Base-by-base conservation (phyloP, 2,113 vertebrate species). In the Agapornis roseicollis region DNA sequence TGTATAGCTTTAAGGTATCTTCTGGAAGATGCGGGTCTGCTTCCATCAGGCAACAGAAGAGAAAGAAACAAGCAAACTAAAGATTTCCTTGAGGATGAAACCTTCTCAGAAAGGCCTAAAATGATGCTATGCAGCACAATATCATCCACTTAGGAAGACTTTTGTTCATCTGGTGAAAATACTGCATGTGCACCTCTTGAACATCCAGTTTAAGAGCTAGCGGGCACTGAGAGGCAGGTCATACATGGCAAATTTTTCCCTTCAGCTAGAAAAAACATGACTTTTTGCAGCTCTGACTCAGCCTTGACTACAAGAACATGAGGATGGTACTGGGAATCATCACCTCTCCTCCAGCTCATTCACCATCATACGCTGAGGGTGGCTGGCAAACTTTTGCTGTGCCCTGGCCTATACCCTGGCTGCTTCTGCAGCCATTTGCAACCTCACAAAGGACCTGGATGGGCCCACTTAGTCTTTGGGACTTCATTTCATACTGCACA, bases 321-420 rank as follows among this genome's bases (percentile, higher is more conserved):
- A 47, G 71, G 58, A 44, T 63, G 50, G 20, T 72, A 52, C 52
- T 0, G 5, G 22, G 22, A 35, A 61, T 55, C 1, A 0, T 23
- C 52, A 77, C 16, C 16, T 15, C 15, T 53, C 61, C 69, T 50
- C 41, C 74, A 80, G 58, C 52, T 61, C 0, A 0, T 58, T 77
- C 42, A 46, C 19, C 35, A 29, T 46, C 8, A 1, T 3, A 2
- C 0, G 1, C 3, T 1, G 8, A 7, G 9, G 3, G 4, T 23
- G 13, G 10, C 37, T 69, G 52, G 5, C 56, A 92, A 61, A 55
- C 19, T 24, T 72, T n/a, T 56, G 10, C n/a, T 63, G 2, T 44
- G 14, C 56, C 24, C 44, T 82, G 49, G 35, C 39, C 18, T 55
- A 17, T n/a, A 41, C 13, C 3, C n/a, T 85, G 50, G 53, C 28